Conservation (phyloP, 1,140 invertebrate genomes). For the Drosophila ohnishii region DNA sequence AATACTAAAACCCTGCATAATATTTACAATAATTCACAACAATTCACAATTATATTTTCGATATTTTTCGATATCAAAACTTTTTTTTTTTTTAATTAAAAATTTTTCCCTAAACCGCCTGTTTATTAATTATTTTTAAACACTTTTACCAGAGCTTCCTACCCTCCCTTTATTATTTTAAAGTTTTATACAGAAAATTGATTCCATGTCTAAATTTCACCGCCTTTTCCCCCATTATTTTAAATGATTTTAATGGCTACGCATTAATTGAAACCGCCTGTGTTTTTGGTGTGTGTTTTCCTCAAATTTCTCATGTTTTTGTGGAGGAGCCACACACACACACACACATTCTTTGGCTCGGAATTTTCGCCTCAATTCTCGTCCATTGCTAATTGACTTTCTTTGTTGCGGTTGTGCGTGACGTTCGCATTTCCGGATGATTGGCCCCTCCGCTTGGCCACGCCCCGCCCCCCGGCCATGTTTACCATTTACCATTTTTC, state of each 20-base stretch:
- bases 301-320: constrained; percentile 9
- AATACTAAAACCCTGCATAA: no score
- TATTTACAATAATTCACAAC: no score
- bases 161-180: background rate
- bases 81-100: no score
- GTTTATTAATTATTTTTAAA: background rate
- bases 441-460: constrained; percentile 22
- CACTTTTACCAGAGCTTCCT: background rate
- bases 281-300: constrained; percentile 10
- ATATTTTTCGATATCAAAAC: no score
- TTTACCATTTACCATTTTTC: constrained; percentile 29
- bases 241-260: constrained; percentile 7
- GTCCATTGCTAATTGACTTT: constrained; percentile 57
- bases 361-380: constrained; percentile 17
- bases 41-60: no score
- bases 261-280: constrained; percentile 25
- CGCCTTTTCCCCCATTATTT: background rate
- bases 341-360: constrained; percentile 16
- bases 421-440: constrained; percentile 60
- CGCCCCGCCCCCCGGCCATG: constrained; percentile 3
- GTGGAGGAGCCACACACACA: background rate
- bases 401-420: constrained; percentile 61
- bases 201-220: background rate
- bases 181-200: background rate
- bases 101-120: no score